Percentiles rank a stretch among this genome's conserved stretches.
Conservation (phyloP, 2,888 invertebrate genomes). For the Drosophila prostipennis region DNA sequence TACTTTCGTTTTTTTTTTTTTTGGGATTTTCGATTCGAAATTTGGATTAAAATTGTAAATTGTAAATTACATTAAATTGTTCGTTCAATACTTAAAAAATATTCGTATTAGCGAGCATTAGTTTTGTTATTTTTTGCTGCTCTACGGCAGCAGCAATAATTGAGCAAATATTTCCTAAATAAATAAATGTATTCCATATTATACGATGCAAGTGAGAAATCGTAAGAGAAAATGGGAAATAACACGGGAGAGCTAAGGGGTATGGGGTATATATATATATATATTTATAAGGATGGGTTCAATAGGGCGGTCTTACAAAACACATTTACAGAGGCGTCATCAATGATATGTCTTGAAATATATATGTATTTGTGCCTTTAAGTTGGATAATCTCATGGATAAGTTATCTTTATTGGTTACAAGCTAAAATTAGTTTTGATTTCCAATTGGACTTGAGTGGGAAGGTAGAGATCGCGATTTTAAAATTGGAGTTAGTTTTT, state of each 20-base stretch:
- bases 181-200: conserved; percentile 29
- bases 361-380: conserved; percentile 10
- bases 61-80: conserved; percentile 61
- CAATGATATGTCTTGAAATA: conserved; percentile 51
- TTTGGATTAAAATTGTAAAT: conserved; percentile 66
- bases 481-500: conserved; percentile 25
- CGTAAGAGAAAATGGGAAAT: background rate
- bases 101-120: conserved; percentile 31
- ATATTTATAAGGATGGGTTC: conserved; percentile 1
- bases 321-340: conserved; percentile 41
- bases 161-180: conserved; percentile 57
- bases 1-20: conserved; percentile 23
- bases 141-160: conserved; percentile 40
- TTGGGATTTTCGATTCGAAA: conserved; percentile 27
- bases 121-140: conserved; percentile 29
- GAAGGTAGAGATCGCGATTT: conserved; percentile 25
- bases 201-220: conserved; percentile 8
- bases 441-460: conserved; percentile 8
- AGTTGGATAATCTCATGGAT: conserved; percentile 10
- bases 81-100: conserved; percentile 53
- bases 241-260: background rate
- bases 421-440: conserved; percentile 26
- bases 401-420: conserved; percentile 26
- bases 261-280: background rate
- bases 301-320: conserved; percentile 17